Percentiles rank a stretch among this genome's conserved stretches.
These are phyloP conservation scores for Miltochrista miniata DNA, from an alignment of 2,888 invertebrate species.

Conservation along the genomic window DNA sequence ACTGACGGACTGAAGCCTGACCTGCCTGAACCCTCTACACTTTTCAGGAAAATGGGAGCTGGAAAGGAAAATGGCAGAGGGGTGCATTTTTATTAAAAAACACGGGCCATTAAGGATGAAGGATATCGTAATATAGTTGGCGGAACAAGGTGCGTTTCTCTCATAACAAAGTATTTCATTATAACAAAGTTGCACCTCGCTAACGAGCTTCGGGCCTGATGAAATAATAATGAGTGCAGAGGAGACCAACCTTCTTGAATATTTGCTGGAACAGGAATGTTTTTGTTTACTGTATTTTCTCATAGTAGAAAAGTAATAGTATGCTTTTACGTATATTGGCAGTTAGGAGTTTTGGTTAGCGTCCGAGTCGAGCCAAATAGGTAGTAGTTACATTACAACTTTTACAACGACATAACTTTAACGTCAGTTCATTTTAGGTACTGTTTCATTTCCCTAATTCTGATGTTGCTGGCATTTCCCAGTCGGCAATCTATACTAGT, in stretches of 20 bases:
- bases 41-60: slow-evolving; percentile 5
- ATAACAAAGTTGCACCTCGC: slow-evolving; percentile 30
- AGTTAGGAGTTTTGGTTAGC: too few species aligned
- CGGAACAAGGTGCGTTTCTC: slow-evolving; percentile 27
- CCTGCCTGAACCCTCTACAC: slow-evolving; percentile 6
- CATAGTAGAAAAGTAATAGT: too few species aligned
- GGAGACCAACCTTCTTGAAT: slow-evolving; percentile 18
- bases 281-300: slow-evolving; percentile 10
- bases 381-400: not conserved
- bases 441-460: not conserved
- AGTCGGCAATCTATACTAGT: too few species aligned
- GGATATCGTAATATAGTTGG: slow-evolving; percentile 17
- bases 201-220: slow-evolving; percentile 11
- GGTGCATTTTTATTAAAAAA: slow-evolving; percentile 24
- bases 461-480: too few species aligned
- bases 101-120: slow-evolving; percentile 20
- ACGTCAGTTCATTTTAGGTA: not conserved
- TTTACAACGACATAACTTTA: not conserved
- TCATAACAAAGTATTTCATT: slow-evolving; percentile 30
- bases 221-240: slow-evolving; percentile 24
- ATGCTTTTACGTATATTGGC: too few species aligned
- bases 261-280: slow-evolving; percentile 3
- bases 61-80: slow-evolving; percentile 23
- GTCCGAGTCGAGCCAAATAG: slow-evolving; percentile 1
- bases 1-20: slow-evolving; percentile 21